These are phyloP conservation scores for Tyrannus savana DNA, from an alignment of 2,113 vertebrate species.

Conservation along the genomic window DNA sequence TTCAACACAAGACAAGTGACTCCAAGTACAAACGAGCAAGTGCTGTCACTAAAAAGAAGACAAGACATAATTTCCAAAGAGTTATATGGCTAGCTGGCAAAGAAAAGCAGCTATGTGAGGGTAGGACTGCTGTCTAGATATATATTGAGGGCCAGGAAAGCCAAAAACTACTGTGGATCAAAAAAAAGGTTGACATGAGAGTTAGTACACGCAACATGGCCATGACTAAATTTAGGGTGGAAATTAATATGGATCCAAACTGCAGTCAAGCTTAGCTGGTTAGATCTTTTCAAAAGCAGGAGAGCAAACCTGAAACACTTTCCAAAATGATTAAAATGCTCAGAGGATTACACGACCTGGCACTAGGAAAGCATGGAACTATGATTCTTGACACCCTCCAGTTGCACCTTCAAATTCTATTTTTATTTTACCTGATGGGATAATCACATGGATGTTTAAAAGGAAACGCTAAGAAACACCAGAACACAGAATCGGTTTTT, in stretches of 20 bases:
- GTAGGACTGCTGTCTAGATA: background rate
- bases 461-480: rapidly evolving
- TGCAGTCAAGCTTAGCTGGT: background rate
- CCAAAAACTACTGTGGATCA: background rate
- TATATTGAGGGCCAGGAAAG: background rate
- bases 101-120: background rate
- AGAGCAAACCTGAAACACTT: background rate
- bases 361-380: background rate
- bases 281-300: background rate
- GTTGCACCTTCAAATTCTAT: background rate
- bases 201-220: background rate
- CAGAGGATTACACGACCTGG: background rate
- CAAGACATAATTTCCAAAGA: background rate
- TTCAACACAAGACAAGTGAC: background rate
- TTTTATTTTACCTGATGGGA: background rate
- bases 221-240: background rate
- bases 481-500: background rate
- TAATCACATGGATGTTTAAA: background rate
- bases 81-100: background rate
- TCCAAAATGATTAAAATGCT: background rate
- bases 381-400: rapidly evolving
- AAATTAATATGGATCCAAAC: background rate
- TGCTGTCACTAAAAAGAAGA: background rate
- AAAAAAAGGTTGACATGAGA: background rate
- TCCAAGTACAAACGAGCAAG: background rate